Evolutionary conservation across 2,888 invertebrate species (phyloP).

Genomic region (Zygothrica quintamaculata): DNA sequence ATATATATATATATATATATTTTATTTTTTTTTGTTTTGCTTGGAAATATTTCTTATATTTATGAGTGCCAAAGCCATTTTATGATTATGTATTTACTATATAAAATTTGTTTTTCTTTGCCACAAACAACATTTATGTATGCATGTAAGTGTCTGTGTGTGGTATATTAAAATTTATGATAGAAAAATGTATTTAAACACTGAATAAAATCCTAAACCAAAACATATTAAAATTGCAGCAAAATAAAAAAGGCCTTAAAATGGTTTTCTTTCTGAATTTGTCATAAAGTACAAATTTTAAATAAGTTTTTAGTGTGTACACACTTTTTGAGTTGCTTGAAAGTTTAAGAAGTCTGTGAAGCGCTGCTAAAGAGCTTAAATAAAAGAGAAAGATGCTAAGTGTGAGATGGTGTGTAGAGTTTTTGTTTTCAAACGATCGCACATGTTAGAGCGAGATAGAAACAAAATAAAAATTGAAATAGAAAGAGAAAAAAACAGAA

Average conservation of each 20-base stretch:
- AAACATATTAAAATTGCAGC: no score
- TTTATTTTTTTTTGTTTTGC: constrained; percentile 16
- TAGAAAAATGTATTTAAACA: constrained; percentile 12
- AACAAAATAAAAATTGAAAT: background rate
- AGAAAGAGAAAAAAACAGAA: background rate
- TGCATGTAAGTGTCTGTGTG: constrained; percentile 39
- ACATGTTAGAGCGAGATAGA: background rate
- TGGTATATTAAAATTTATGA: constrained; percentile 12
- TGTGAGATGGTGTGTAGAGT: no score
- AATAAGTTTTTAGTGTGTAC: no score
- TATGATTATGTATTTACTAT: constrained; percentile 45
- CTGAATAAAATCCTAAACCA: no score
- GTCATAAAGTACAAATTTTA: no score
- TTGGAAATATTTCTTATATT: constrained; percentile 21
- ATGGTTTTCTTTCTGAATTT: no score
- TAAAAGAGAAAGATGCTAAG: no score
- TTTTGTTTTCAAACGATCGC: background rate
- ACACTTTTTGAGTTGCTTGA: no score
- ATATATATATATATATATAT: constrained; percentile 5
- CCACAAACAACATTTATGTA: constrained; percentile 73
- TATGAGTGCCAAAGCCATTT: constrained; percentile 77
- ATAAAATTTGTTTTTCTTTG: constrained; percentile 21
- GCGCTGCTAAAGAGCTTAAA: no score
- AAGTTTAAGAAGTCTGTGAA: no score
- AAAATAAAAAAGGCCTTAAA: no score